Conservation (phyloP, 1,140 invertebrate species). For the Lanistes nyassanus region DNA sequence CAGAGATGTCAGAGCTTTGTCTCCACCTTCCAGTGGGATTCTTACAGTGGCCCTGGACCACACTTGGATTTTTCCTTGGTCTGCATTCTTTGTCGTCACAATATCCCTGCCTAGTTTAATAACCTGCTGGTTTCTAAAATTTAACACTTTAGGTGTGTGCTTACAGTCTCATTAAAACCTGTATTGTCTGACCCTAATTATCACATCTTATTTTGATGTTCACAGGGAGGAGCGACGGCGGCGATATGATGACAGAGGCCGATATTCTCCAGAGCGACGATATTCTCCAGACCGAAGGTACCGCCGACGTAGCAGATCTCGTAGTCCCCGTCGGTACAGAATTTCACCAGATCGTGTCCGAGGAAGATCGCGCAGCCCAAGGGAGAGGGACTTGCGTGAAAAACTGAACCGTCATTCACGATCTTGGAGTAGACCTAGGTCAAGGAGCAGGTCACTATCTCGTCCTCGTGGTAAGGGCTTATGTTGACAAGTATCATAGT, state of each 20-base stretch:
- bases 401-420: constrained; percentile 30
- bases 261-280: constrained; percentile 25
- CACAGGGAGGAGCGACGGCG: constrained; percentile 42
- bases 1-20: too few species aligned
- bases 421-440: constrained; percentile 40
- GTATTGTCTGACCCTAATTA: not conserved
- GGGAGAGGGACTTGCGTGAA: constrained; percentile 27
- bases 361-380: constrained; percentile 44
- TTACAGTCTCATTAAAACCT: too few species aligned
- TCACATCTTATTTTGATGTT: constrained; percentile 3
- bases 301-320: constrained; percentile 33
- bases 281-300: constrained; percentile 34
- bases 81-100: too few species aligned
- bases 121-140: too few species aligned
- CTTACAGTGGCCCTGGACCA: too few species aligned
- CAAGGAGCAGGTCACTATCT: constrained; percentile 47
- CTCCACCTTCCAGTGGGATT: too few species aligned
- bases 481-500: too few species aligned
- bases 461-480: constrained; percentile 47
- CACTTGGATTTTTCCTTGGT: too few species aligned
- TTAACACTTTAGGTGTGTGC: too few species aligned
- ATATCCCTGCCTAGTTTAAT: too few species aligned
- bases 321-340: constrained; percentile 36
- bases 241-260: constrained; percentile 34
- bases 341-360: constrained; percentile 29